phyloP scores from a whole-genome alignment of 2,113 vertebrate species.

The Dromas ardeola region DNA sequence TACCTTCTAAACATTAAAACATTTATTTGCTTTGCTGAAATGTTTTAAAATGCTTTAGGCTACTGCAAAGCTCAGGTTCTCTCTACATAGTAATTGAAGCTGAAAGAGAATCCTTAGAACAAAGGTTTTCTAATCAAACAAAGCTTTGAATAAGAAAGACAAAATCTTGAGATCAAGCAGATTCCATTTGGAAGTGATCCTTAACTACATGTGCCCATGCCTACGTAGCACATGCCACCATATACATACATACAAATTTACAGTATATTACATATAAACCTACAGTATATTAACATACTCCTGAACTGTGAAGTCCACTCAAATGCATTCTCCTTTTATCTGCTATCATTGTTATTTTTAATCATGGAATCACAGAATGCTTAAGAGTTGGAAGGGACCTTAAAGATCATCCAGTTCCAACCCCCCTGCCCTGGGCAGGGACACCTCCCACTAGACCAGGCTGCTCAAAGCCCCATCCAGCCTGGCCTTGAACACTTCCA shows the following conservation, averaged over 20 bases:
- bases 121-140: not conserved
- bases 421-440: not conserved
- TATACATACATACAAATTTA: not conserved
- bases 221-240: not conserved
- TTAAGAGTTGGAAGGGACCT: not conserved
- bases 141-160: not conserved
- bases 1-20: not conserved
- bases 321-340: not conserved
- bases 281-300: not conserved
- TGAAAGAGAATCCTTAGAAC: not conserved
- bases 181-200: not conserved
- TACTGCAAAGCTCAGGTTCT: not conserved
- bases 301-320: not conserved
- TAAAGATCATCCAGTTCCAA: not conserved
- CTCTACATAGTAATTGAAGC: not conserved
- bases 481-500: not conserved
- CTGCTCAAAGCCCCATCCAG: not conserved
- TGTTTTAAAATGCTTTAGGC: not conserved
- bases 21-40: not conserved
- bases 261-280: not conserved
- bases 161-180: not conserved
- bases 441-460: not conserved
- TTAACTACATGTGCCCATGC: not conserved
- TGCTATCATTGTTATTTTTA: not conserved
- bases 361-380: not conserved